These are phyloP conservation scores for Drosophila engyochracea DNA, from an alignment of 2,888 invertebrate species.

Conservation along the genomic window DNA sequence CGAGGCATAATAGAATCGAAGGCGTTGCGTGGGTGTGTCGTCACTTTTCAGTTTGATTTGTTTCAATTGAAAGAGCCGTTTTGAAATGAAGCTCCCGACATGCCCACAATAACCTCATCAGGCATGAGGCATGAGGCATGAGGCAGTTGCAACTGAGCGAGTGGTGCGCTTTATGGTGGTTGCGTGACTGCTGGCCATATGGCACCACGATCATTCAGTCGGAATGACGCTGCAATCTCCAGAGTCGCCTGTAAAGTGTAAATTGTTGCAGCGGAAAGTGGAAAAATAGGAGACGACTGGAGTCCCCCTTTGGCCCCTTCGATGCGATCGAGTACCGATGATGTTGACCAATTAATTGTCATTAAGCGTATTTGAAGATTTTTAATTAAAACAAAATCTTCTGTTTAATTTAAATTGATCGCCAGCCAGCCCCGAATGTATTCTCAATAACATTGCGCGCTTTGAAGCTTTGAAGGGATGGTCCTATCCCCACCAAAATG, in stretches of 20 bases:
- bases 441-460: slow-evolving; percentile 58
- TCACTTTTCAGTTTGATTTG: slow-evolving; percentile 69
- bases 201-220: slow-evolving; percentile 41
- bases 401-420: slow-evolving; percentile 81
- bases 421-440: slow-evolving; percentile 47
- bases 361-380: slow-evolving; percentile 82
- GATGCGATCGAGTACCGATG: slow-evolving; percentile 56
- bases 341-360: slow-evolving; percentile 80
- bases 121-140: not conserved
- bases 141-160: slow-evolving; percentile 12
- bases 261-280: slow-evolving; percentile 42
- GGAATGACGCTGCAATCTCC: slow-evolving; percentile 52
- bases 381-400: slow-evolving; percentile 81
- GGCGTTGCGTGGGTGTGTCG: slow-evolving; percentile 63
- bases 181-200: slow-evolving; percentile 77
- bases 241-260: slow-evolving; percentile 38
- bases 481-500: slow-evolving; percentile 3
- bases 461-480: slow-evolving; percentile 13
- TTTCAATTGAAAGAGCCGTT: slow-evolving; percentile 70
- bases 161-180: slow-evolving; percentile 65
- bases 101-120: slow-evolving; percentile 35
- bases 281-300: slow-evolving; percentile 19
- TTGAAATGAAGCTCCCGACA: slow-evolving; percentile 29
- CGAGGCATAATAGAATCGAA: slow-evolving; percentile 26
- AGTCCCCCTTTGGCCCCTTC: slow-evolving; percentile 4